Evolutionary conservation across 2,888 invertebrate species (phyloP), one percentile per base, ranked within the genome.

Genomic region (Acronicta leporina): DNA sequence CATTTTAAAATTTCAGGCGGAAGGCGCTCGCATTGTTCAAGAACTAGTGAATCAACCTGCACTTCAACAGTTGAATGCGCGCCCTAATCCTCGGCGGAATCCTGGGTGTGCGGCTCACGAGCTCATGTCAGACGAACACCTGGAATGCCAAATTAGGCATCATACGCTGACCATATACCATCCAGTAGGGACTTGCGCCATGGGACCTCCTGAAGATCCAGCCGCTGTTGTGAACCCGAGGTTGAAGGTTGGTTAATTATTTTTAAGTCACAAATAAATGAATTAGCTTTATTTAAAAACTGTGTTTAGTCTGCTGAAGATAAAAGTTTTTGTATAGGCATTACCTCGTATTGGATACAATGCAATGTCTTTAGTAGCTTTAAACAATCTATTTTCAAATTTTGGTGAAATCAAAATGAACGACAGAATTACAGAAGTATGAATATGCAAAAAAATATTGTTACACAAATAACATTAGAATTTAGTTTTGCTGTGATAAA

Each of bases 81-180:
- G 95, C 0, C 91, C 97, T 0, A 97, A 97, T 79, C 94, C 95
- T 3, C 94, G 95, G 58, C 92, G 95, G 1, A 96, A 96, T 79
- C 96, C 96, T 13, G 97, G 96, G 25, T 97, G 97, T 77, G 90
- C 93, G 2, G 64, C 95, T 6, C 91, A 95, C 47, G 91, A 94
- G 47, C 95, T 96, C 58, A 94, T 96, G 73, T 96, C 97, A 0
- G 96, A 97, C 73, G 96, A 96, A 49, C 98, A 97, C 82, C 95
- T 97, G 95, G 96, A 96, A 60, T 98, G 98, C 74, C 95, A 96
- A 78, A 96, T 96, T 0, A 92, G 96, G 51, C 96, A 96, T 77
- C 97, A 97, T 85, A 96, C 97, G 0, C 92, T 97, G 80, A 97
- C 97, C 0, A 97, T 97, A 70, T 97, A 97, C 85, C 97, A 98